Evolutionary conservation across 2,113 vertebrate genomes (phyloP).

Genomic region (Atractosteus spatula): DNA sequence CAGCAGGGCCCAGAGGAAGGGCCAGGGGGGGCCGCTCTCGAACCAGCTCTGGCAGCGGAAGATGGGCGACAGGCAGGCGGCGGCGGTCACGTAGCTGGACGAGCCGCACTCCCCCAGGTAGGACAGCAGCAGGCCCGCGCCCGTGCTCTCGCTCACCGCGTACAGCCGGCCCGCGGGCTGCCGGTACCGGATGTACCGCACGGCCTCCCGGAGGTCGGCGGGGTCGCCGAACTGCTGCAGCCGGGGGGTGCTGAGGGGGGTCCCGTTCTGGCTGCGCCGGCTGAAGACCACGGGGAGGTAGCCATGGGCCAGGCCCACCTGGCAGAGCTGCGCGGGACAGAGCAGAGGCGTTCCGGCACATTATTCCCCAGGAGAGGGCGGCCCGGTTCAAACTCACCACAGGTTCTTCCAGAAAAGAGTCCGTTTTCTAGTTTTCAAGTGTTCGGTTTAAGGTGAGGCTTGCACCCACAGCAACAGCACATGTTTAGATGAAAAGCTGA

Average conservation of each 20-base stretch:
- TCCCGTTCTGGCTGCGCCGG: slow-evolving; percentile 78
- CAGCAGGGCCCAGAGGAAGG: slow-evolving; percentile 58
- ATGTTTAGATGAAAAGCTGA: no score
- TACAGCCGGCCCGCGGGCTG: slow-evolving; percentile 69
- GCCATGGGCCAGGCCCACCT: slow-evolving; percentile 63
- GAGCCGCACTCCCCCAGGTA: slow-evolving; percentile 79
- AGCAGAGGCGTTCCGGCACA: background rate
- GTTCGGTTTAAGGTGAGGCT: no score
- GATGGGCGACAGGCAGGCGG: slow-evolving; percentile 72
- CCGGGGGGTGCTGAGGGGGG: slow-evolving; percentile 72
- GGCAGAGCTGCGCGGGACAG: slow-evolving; percentile 60
- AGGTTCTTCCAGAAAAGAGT: no score
- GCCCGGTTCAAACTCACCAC: no score
- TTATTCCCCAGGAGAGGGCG: no score
- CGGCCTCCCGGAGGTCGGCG: slow-evolving; percentile 68
- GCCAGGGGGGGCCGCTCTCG: slow-evolving; percentile 63
- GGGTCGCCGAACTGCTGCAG: slow-evolving; percentile 82
- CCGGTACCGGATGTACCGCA: slow-evolving; percentile 72
- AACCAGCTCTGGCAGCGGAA: slow-evolving; percentile 79
- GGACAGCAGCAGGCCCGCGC: slow-evolving; percentile 74
- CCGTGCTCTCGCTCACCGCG: slow-evolving; percentile 73
- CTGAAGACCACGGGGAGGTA: slow-evolving; percentile 78
- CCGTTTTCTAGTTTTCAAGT: no score
- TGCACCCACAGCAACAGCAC: no score
- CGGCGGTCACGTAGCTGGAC: slow-evolving; percentile 74